A percentile compares a stretch with the other conserved stretches of the same genome.
These are phyloP conservation scores for Pteruthius melanotis DNA, from an alignment of 2,113 vertebrate species.

Conservation along the genomic window DNA sequence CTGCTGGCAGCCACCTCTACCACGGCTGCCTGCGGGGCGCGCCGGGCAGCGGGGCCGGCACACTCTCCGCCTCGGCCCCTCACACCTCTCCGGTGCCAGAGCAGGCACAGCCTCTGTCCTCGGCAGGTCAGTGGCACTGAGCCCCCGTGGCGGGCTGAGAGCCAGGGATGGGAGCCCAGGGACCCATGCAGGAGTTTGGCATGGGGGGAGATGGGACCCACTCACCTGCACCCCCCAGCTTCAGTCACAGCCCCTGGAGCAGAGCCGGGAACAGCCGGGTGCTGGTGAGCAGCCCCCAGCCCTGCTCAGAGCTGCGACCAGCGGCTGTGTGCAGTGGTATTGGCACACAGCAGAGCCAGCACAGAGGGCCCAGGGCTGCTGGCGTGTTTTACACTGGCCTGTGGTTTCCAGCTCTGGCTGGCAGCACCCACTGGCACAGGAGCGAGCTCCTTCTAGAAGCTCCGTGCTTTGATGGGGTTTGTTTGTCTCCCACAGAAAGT, in stretches of 20 bases:
- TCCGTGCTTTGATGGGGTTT: constrained; percentile 9
- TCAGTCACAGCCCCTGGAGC: not conserved
- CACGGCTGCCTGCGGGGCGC: not conserved
- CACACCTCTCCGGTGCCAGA: rapidly evolving
- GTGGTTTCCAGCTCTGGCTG: constrained; percentile 33
- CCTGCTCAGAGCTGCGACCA: rapidly evolving
- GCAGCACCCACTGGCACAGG: not conserved
- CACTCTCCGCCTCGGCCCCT: rapidly evolving
- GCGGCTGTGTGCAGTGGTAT: not conserved
- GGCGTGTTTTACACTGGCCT: not conserved
- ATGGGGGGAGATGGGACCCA: rapidly evolving
- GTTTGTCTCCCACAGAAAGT: not conserved
- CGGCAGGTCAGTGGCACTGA: not conserved
- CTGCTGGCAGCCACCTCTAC: constrained; percentile 57
- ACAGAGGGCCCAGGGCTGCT: not conserved
- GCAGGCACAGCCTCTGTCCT: not conserved
- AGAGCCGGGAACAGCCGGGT: rapidly evolving
- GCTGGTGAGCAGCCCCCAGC: not conserved
- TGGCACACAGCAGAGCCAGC: rapidly evolving
- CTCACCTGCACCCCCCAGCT: not conserved
- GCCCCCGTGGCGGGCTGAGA: not conserved
- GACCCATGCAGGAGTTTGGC: rapidly evolving
- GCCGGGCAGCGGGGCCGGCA: not conserved
- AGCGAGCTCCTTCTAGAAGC: not conserved
- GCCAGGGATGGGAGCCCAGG: not conserved